Conservation (phyloP, 2,113 vertebrate genomes). For the Pseudopodoces humilis region DNA sequence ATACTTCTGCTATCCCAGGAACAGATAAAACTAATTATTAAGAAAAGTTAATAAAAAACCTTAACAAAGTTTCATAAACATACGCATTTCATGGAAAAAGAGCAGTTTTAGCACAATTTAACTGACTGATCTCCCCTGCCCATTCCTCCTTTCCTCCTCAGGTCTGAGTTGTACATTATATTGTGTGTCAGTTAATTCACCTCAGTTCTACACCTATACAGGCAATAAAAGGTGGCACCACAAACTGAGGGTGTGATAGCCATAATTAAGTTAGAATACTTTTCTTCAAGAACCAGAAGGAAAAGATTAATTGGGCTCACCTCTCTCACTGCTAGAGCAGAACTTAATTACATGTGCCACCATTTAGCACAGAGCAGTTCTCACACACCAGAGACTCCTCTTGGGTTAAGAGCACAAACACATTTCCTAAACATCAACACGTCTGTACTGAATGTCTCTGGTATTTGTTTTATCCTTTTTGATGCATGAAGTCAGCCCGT, state of each 20-base stretch:
- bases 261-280: neutral
- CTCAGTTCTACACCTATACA: neutral
- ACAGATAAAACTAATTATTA: neutral
- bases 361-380: neutral
- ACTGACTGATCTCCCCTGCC: neutral
- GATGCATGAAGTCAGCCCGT: neutral
- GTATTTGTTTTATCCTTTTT: neutral
- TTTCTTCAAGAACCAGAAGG: neutral
- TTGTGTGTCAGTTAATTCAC: neutral
- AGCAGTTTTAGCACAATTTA: neutral
- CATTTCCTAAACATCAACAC: neutral
- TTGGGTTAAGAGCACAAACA: neutral
- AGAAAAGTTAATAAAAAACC: neutral
- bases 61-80: neutral
- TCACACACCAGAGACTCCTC: neutral
- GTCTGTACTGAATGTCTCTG: neutral
- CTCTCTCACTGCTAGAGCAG: neutral
- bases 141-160: neutral
- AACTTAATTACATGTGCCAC: constrained; percentile 1
- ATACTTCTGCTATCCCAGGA: neutral
- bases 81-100: neutral
- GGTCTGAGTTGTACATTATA: neutral
- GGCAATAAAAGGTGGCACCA: neutral
- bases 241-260: neutral
- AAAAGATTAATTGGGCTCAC: neutral